These are phyloP conservation scores for Falco novaeseelandiae DNA, from an alignment of 2,797 vertebrate genomes.

Conservation along the genomic window DNA sequence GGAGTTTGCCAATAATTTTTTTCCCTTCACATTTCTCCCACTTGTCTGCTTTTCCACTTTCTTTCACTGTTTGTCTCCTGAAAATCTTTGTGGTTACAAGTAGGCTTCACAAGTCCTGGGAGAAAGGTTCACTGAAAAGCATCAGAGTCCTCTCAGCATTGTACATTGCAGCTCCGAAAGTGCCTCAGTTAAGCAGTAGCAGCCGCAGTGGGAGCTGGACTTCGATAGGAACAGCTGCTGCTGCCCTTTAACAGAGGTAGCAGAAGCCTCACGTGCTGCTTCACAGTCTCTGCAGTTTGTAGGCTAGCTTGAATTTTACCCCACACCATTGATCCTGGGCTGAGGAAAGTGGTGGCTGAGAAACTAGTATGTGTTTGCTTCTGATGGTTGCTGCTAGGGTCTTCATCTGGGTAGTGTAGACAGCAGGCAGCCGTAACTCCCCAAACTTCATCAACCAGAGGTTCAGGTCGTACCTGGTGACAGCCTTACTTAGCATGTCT, in stretches of 20 bases:
- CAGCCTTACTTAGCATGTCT: background rate
- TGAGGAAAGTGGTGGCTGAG: background rate
- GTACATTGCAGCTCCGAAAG: background rate
- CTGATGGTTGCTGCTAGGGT: background rate
- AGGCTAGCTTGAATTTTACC: background rate
- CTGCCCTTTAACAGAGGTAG: background rate
- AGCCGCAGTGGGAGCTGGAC: background rate
- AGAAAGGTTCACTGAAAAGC: background rate
- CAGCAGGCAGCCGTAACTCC: background rate
- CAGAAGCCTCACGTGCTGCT: background rate
- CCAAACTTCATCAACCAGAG: background rate
- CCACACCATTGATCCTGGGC: accelerated
- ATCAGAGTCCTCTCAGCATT: background rate
- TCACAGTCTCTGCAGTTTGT: background rate
- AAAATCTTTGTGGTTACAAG: background rate
- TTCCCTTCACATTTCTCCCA: background rate
- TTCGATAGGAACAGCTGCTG: background rate
- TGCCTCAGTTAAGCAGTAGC: background rate
- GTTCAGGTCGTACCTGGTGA: accelerated
- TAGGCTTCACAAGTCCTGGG: background rate
- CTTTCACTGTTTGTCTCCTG: background rate
- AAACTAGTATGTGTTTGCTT: background rate
- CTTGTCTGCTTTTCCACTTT: background rate
- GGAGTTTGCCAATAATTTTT: background rate
- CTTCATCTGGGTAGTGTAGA: background rate